Evolutionary conservation across 2,888 invertebrate species (phyloP), one percentile per base, ranked within the genome.

Genomic region (Noctua comes): DNA sequence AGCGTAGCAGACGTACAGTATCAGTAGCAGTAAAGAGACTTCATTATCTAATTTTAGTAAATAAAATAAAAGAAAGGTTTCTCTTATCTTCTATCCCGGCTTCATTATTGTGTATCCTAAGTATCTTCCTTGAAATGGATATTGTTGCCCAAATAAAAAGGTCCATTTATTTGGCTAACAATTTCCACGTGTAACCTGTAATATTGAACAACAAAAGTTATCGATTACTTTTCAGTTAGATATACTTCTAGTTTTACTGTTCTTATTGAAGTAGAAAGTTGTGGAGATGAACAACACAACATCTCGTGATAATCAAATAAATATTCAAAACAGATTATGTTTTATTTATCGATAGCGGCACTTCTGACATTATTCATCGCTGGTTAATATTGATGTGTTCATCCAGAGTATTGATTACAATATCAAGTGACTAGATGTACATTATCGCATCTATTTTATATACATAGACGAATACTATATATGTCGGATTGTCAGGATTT

Each of bases 311-410:
- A 31, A 65, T 51, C 21, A 69, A 51, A 73, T 66, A 70, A 77
- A 73, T 82, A 57, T 73, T 82, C 36, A 82, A n/a, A n/a, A n/a
- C n/a, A n/a, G n/a, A n/a, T 66, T 57, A 54, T 40, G 46, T 62
- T 70, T 62, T 77, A 72, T 82, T 72, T 83, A 51, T 82, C 43
- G 54, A 82, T 68, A 64, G n/a, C 66, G 21, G n/a, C 18, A 21
- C 43, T 68, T 59, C 59, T 31, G 48, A 8, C 11, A n/a, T 62
- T 73, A 65, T 68, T 76, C 27, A 82, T 51, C 21, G 4, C 64
- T 62, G 24, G 13, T 66, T 59, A 73, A 69, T 82, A 82, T 82
- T 65, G 48, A 82, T 77, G 68, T 82, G 59, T 59, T 59, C 59
- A 59, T 77, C 2, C 62, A 27, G 24, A 73, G 68, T 66, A 77